Evolutionary conservation across 2,797 vertebrate genomes (phyloP).

Genomic region (Pterois miles): DNA sequence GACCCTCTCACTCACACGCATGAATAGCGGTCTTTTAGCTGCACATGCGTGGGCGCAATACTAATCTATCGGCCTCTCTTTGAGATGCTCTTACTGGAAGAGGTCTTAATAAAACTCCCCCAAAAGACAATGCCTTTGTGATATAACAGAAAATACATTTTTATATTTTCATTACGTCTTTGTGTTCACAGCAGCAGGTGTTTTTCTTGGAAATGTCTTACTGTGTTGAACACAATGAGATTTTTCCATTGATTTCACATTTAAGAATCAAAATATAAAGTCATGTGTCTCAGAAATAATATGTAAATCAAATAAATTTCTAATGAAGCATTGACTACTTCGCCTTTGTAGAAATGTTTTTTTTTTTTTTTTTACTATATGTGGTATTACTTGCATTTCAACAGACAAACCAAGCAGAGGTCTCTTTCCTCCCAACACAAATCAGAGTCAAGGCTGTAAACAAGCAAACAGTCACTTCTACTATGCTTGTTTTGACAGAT

Average conservation of each 20-base stretch:
- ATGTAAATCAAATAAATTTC: not conserved
- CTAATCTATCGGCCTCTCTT: conserved; percentile 72
- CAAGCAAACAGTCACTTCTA: not conserved
- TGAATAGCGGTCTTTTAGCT: conserved; percentile 75
- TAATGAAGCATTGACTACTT: not conserved
- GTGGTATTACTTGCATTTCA: not conserved
- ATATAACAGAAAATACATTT: not conserved
- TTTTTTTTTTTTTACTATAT: not conserved
- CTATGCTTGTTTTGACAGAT: not conserved
- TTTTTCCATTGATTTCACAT: not conserved
- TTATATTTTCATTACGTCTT: not conserved
- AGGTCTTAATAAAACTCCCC: conserved; percentile 23
- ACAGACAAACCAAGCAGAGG: conserved; percentile 46
- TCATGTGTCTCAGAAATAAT: not conserved
- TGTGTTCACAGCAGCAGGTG: not conserved
- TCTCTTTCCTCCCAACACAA: not conserved
- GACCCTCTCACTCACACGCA: conserved; percentile 49
- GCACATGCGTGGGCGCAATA: conserved; percentile 74
- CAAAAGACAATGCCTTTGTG: not conserved
- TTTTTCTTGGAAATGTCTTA: not conserved
- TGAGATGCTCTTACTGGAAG: conserved; percentile 30
- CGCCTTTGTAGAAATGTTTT: no score
- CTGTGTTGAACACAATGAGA: not conserved
- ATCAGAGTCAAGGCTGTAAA: not conserved
- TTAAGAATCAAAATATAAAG: not conserved